A percentile compares a stretch with the other conserved stretches of the same genome.
Evolutionary conservation across 2,888 invertebrate species (phyloP).

Genomic region (Clanis bilineata): DNA sequence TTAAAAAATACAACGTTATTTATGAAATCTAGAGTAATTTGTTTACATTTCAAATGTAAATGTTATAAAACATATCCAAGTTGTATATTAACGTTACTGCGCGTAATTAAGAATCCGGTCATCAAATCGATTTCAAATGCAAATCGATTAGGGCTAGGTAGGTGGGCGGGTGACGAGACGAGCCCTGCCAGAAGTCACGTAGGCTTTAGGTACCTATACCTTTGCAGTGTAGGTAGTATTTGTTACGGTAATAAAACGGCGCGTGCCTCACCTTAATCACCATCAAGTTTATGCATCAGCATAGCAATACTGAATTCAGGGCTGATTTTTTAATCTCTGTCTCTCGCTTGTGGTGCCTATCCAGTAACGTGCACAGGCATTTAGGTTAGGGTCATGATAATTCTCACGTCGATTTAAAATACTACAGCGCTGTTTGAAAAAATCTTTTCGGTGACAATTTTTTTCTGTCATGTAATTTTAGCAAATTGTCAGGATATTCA

Average conservation of each 20-base stretch:
- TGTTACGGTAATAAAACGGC: conserved; percentile 33
- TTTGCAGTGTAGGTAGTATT: conserved; percentile 7
- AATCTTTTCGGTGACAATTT: too few species aligned
- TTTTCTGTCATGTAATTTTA: too few species aligned
- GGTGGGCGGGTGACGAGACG: conserved; percentile 30
- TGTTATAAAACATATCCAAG: conserved; percentile 1
- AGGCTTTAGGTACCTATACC: conserved; percentile 39
- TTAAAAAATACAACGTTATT: neutral
- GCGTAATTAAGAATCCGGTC: conserved; percentile 54
- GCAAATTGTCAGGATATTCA: too few species aligned
- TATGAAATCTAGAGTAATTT: conserved; percentile 1
- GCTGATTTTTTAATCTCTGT: too few species aligned
- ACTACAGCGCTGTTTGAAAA: too few species aligned
- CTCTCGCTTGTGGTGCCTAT: too few species aligned
- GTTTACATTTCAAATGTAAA: conserved; percentile 7
- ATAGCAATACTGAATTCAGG: conserved; percentile 8
- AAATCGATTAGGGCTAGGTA: conserved; percentile 51
- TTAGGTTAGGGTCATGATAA: too few species aligned
- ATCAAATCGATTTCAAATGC: conserved; percentile 49
- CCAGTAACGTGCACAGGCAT: too few species aligned
- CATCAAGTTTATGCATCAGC: conserved; percentile 45
- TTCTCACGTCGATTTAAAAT: too few species aligned
- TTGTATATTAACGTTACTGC: conserved; percentile 29
- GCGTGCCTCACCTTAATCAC: conserved; percentile 56
- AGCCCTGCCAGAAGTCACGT: conserved; percentile 67